phyloP scores from a whole-genome alignment of 2,797 vertebrate species.

The Poecilia gillii region DNA sequence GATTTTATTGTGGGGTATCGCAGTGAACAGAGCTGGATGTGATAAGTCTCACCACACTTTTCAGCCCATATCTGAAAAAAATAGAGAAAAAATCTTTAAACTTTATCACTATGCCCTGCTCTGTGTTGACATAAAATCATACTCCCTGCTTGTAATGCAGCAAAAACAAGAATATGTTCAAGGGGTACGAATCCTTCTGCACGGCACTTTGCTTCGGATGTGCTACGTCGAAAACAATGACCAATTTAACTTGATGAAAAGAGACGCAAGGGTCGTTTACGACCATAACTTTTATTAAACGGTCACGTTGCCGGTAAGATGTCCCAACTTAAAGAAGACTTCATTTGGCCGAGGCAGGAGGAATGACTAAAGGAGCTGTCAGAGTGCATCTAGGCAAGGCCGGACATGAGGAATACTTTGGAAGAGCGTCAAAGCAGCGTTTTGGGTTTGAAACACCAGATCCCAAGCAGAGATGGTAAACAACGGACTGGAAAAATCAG shows the following conservation, averaged over 20 bases:
- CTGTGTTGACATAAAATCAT: not conserved
- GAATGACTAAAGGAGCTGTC: not conserved
- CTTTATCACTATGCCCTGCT: not conserved
- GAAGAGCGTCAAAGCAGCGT: slow-evolving; percentile 23
- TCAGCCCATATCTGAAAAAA: not conserved
- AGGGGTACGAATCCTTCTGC: not conserved
- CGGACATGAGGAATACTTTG: not conserved
- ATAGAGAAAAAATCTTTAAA: not conserved
- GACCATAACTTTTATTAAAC: not conserved
- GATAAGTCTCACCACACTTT: not conserved
- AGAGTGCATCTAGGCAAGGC: slow-evolving; percentile 1
- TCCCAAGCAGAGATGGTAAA: not conserved
- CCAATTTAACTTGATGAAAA: not conserved
- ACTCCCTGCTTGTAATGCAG: not conserved
- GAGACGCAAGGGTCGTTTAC: not conserved
- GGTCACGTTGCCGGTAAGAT: not conserved
- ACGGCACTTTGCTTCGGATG: slow-evolving; percentile 1
- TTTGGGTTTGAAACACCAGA: not conserved
- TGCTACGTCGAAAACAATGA: not conserved
- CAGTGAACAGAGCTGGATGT: not conserved
- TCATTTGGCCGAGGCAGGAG: not conserved
- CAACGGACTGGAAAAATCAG: not conserved
- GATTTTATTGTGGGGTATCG: not conserved
- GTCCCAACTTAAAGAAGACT: not conserved
- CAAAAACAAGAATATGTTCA: not conserved